Conservation (phyloP, 1,140 invertebrate species). For the Andricus grossulariae region DNA sequence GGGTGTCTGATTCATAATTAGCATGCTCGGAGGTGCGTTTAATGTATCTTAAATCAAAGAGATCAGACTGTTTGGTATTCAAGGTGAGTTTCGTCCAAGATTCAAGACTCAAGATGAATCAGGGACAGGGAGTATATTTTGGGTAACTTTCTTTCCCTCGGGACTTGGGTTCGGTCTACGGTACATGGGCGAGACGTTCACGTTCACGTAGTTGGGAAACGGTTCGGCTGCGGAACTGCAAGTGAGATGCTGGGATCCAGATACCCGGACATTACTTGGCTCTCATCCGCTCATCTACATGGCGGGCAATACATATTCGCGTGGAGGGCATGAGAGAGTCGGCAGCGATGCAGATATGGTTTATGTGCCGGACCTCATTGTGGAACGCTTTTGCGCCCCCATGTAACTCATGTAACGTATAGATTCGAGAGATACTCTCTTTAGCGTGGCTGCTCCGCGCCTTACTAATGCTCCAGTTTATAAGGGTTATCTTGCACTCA, state of each 20-base stretch:
- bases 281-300: conserved; percentile 13
- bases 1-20: conserved; percentile 21
- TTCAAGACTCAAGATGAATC: conserved; percentile 9
- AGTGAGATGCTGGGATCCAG: conserved; percentile 36
- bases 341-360: conserved; percentile 57
- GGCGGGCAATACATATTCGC: conserved; percentile 19
- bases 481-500: conserved; percentile 68
- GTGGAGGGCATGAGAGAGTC: conserved; percentile 4
- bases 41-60: conserved; percentile 21
- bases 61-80: not conserved
- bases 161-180: not conserved
- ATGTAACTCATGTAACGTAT: conserved; percentile 51
- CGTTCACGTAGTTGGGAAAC: no score
- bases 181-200: no score
- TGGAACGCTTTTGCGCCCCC: conserved; percentile 56
- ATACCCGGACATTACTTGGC: conserved; percentile 34
- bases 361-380: conserved; percentile 62
- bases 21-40: conserved; percentile 11
- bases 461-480: conserved; percentile 74
- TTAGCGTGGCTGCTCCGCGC: conserved; percentile 52
- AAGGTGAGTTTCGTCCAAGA: not conserved
- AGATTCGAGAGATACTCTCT: conserved; percentile 59
- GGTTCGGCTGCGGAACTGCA: not conserved
- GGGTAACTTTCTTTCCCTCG: conserved; percentile 29
- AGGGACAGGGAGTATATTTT: conserved; percentile 1